Conservation (phyloP, 1,140 invertebrate genomes). For the Drosophila sproati region DNA sequence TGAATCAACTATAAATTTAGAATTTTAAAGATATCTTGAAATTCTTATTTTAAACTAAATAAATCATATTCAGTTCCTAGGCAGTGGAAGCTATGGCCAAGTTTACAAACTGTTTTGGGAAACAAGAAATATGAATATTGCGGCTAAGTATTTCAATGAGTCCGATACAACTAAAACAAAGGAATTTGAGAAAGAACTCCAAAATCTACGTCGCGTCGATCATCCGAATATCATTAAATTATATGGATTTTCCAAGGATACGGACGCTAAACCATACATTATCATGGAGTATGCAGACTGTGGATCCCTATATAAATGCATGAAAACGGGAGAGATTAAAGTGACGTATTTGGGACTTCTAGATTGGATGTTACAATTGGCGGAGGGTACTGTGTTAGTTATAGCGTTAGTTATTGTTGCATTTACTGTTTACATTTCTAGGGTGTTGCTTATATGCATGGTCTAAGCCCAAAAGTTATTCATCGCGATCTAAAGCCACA, state of each 20-base stretch:
- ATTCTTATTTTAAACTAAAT: too few relatives aligned
- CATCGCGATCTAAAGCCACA: constrained; percentile 52
- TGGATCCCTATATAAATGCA: not conserved
- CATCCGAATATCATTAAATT: constrained; percentile 23
- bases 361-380: constrained; percentile 16
- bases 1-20: too few relatives aligned
- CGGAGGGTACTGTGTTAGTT: not conserved
- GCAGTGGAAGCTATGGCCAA: too few relatives aligned
- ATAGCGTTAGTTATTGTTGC: not conserved
- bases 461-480: constrained; percentile 14
- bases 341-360: not conserved
- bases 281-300: constrained; percentile 22
- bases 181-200: not conserved
- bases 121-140: too few relatives aligned
- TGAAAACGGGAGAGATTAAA: not conserved
- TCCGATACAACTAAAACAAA: too few relatives aligned
- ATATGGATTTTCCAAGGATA: not conserved
- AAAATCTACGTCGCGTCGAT: not conserved
- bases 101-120: too few relatives aligned
- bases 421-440: not conserved
- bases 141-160: too few relatives aligned
- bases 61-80: too few relatives aligned
- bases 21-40: too few relatives aligned
- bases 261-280: not conserved
- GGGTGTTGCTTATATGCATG: constrained; percentile 37